Percentiles rank a stretch among this genome's conserved stretches.
Evolutionary conservation across 2,113 vertebrate species (phyloP).

Genomic region (Pipra filicauda): DNA sequence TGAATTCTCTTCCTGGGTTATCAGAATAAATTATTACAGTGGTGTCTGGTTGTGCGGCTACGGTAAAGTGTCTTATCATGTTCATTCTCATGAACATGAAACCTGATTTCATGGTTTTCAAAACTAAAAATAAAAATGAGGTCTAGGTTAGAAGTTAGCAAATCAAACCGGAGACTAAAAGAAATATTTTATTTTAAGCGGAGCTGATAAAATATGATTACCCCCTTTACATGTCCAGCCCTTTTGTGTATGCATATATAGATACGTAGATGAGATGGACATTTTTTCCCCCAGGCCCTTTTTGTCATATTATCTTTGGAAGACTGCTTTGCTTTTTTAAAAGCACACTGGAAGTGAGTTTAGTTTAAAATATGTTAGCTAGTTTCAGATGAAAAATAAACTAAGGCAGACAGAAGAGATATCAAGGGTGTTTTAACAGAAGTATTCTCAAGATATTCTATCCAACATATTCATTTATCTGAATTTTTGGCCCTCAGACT

Average conservation of each 20-base stretch:
- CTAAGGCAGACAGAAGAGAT: neutral
- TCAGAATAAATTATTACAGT: slow-evolving; percentile 20
- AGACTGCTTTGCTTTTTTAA: neutral
- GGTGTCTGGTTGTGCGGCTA: neutral
- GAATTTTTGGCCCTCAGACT: neutral
- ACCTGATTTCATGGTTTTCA: neutral
- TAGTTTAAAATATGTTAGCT: neutral
- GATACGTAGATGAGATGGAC: neutral
- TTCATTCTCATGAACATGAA: neutral
- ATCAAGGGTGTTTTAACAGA: neutral
- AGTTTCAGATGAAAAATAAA: neutral
- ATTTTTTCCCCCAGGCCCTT: neutral
- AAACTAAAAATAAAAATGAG: neutral
- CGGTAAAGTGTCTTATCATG: neutral
- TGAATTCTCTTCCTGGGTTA: slow-evolving; percentile 25
- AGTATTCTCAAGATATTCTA: neutral
- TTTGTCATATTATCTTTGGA: neutral
- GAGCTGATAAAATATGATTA: neutral
- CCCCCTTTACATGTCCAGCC: neutral
- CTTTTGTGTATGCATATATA: neutral
- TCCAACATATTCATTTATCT: neutral
- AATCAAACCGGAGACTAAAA: neutral
- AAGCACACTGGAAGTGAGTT: neutral
- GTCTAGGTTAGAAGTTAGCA: neutral
- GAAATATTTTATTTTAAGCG: neutral